Conservation (phyloP, 30 jellyfish, hydroid and myxozoan species). For the Turritopsis dohrnii region DNA sequence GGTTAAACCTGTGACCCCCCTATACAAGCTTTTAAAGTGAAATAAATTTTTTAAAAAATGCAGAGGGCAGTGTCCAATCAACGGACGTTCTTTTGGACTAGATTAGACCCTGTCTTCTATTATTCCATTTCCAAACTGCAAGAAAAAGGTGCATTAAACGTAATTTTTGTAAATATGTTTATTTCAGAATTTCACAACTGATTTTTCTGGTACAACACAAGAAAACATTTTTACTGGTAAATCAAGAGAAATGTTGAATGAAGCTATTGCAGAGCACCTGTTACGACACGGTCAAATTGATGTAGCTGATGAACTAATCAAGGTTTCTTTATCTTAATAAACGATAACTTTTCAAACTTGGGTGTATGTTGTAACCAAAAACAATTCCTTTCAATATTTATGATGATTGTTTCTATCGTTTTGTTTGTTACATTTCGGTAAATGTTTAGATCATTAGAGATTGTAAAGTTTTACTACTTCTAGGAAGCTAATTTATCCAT, state of each 20-base stretch:
- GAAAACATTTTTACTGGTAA: conserved; percentile 86
- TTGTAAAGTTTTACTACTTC: background rate
- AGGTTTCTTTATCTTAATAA: conserved; percentile 24
- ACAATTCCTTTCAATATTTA: background rate
- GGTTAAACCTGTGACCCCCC: too few relatives aligned
- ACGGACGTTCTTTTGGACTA: too few relatives aligned
- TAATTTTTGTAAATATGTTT: background rate
- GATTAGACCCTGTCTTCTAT: too few relatives aligned
- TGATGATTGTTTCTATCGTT: background rate
- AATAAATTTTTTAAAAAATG: too few relatives aligned
- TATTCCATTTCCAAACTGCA: background rate
- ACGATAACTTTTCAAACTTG: background rate
- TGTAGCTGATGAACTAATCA: conserved; percentile 67
- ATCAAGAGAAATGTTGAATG: conserved; percentile 58
- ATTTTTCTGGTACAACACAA: conserved; percentile 86
- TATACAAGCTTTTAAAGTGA: too few relatives aligned
- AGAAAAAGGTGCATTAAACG: background rate
- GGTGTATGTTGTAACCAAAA: background rate
- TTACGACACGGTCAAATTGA: conserved; percentile 87
- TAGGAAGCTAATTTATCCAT: conserved; percentile 81
- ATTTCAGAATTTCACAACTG: conserved; percentile 81
- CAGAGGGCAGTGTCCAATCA: too few relatives aligned
- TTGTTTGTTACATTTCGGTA: background rate
- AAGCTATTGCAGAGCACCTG: conserved; percentile 88
- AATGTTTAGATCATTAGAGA: background rate